Base-by-base conservation (phyloP, 2,888 invertebrate species). In the Eudemis profundana region DNA sequence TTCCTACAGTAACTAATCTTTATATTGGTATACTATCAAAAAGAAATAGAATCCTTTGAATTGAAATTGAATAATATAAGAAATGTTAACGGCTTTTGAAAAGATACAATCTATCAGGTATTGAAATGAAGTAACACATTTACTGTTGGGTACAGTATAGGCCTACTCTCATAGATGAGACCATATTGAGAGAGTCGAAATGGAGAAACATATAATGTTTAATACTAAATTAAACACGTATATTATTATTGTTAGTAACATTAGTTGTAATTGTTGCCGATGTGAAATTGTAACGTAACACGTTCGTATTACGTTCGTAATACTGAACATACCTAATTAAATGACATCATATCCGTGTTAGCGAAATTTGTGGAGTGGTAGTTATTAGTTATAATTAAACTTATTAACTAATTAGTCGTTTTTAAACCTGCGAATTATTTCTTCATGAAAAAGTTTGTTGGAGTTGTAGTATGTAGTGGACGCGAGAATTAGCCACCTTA, bases 271-370 rank as follows among this genome's bases (percentile, higher is more conserved):
- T 15, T 49, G 27, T 29, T 8, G 19, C 12, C 36, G 33, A 53
- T 61, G 42, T 38, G 61, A 47, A 54, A 54, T 15, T 51, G 33
- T 36, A 44, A 53, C 46, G 15, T 38, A 40, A 47, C 38, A 46
- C 38, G 49, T 44, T 51, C n/a, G 46, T 46, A 12, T 51, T 44
- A 14, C 27, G 17, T 27, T 61, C 40, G 42, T 36, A 29, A 29
- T 50, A 33, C 19, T 51, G 19, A 19, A 54, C 54, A 44, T 47
- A 8, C 33, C 33, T 33, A 62, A 62, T 62, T 56, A 56, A 62
- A 54, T 49, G 62, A 62, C 47, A 56, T 54, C 47, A 62, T 17
- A 38, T 62, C 61, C 53, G 36, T 47, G 46, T 54, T 46, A 38
- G 46, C 17, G 46, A 62, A 62, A 62, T 53, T 38, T 36, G 36